Evolutionary conservation across 2,113 vertebrate genomes (phyloP).

Genomic region (Cyanoramphus novaezelandiae): DNA sequence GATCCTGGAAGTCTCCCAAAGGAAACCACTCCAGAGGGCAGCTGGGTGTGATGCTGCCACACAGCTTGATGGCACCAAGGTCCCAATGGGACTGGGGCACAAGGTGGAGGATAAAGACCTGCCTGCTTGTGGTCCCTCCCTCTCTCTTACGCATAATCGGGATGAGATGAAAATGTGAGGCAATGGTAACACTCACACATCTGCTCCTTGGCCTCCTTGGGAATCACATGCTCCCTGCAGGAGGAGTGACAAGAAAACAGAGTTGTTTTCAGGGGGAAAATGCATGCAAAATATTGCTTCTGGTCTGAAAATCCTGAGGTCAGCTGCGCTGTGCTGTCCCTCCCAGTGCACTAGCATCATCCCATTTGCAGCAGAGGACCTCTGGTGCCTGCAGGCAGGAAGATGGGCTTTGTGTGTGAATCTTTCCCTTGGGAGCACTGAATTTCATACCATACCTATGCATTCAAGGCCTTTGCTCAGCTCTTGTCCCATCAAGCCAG

Average conservation of each 20-base stretch:
- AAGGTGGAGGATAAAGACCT: fast-evolving
- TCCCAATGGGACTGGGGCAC: not conserved
- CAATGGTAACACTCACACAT: not conserved
- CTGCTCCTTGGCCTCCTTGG: fast-evolving
- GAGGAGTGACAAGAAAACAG: not conserved
- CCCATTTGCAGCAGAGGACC: fast-evolving
- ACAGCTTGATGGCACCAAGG: fast-evolving
- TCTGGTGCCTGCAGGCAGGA: fast-evolving
- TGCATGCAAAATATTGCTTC: not conserved
- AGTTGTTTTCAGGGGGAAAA: not conserved
- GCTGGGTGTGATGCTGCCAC: fast-evolving
- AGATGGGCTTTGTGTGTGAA: not conserved
- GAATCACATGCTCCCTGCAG: not conserved
- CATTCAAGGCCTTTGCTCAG: not conserved
- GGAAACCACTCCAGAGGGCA: fast-evolving
- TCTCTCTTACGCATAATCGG: fast-evolving
- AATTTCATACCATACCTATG: not conserved
- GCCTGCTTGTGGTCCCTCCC: not conserved
- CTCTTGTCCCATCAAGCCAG: not conserved
- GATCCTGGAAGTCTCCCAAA: not conserved
- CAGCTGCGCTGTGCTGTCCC: not conserved
- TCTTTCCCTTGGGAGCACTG: not conserved
- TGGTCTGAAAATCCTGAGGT: not conserved
- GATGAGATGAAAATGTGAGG: not conserved
- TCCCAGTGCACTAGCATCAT: not conserved